phyloP scores from a whole-genome alignment of 2,888 invertebrate species.

The Torymus auratus region DNA sequence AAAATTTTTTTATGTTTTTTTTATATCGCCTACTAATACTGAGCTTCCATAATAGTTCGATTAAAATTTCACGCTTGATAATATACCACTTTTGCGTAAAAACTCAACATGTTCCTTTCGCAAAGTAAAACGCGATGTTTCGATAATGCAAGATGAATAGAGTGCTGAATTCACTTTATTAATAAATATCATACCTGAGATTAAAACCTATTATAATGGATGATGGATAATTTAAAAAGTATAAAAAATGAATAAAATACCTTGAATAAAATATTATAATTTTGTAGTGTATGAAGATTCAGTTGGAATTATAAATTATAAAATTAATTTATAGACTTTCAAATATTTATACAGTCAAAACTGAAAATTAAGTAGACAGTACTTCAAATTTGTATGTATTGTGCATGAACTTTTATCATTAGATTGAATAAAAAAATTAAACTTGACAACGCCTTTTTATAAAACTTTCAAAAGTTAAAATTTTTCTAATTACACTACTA shows the following conservation, averaged over 20 bases:
- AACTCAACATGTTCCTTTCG: constrained; percentile 43
- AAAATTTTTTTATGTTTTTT: constrained; percentile 32
- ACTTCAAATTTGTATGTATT: background rate
- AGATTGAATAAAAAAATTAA: constrained; percentile 17
- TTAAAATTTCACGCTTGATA: constrained; percentile 47
- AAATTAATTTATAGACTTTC: background rate
- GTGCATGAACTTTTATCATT: background rate
- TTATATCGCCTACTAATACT: constrained; percentile 53
- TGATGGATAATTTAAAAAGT: too few species aligned
- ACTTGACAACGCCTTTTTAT: background rate
- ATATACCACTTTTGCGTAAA: constrained; percentile 46
- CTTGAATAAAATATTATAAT: too few species aligned
- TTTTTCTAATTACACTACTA: constrained; percentile 22
- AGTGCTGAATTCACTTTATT: constrained; percentile 44
- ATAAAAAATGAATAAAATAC: too few species aligned
- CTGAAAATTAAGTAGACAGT: background rate
- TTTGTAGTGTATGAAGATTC: too few species aligned
- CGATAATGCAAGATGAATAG: constrained; percentile 24
- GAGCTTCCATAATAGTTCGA: constrained; percentile 36
- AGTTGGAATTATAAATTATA: too few species aligned
- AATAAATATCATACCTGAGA: too few species aligned
- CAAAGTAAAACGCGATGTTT: constrained; percentile 43
- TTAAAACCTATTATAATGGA: too few species aligned
- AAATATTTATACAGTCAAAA: constrained; percentile 6
- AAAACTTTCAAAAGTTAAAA: constrained; percentile 13